Evolutionary conservation across 2,113 vertebrate species (phyloP).

Genomic region (Empidonax alnorum): DNA sequence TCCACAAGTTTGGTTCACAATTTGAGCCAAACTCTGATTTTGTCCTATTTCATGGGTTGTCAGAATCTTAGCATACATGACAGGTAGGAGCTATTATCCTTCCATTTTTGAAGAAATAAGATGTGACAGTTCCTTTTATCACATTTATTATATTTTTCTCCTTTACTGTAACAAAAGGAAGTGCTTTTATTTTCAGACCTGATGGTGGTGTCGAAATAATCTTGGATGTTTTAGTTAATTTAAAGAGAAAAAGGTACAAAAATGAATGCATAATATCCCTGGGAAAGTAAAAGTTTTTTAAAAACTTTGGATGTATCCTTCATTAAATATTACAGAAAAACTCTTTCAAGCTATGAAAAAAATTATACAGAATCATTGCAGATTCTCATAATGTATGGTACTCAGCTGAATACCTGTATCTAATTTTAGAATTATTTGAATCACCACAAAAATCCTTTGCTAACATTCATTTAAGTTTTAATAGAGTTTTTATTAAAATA

Average conservation of each 20-base stretch:
- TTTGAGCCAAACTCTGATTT: background rate
- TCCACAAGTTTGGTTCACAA: background rate
- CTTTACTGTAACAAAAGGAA: background rate
- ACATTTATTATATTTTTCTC: background rate
- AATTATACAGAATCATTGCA: background rate
- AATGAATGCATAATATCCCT: background rate
- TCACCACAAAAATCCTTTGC: slow-evolving; percentile 1
- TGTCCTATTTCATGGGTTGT: background rate
- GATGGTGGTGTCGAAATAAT: background rate
- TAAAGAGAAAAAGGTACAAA: background rate
- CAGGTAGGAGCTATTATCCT: background rate
- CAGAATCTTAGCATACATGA: background rate
- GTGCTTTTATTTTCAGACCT: background rate
- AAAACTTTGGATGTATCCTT: background rate
- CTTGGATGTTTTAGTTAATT: background rate
- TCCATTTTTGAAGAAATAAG: background rate
- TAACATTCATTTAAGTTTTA: slow-evolving; percentile 27
- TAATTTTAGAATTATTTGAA: slow-evolving; percentile 39
- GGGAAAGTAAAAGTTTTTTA: background rate
- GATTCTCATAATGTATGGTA: background rate
- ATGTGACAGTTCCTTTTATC: background rate
- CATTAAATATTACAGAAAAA: background rate
- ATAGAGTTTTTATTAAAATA: slow-evolving; percentile 42
- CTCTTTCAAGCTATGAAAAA: background rate
- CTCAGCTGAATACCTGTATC: background rate